phyloP scores from a whole-genome alignment of 2,797 vertebrate species.

The Tachyglossus aculeatus region DNA sequence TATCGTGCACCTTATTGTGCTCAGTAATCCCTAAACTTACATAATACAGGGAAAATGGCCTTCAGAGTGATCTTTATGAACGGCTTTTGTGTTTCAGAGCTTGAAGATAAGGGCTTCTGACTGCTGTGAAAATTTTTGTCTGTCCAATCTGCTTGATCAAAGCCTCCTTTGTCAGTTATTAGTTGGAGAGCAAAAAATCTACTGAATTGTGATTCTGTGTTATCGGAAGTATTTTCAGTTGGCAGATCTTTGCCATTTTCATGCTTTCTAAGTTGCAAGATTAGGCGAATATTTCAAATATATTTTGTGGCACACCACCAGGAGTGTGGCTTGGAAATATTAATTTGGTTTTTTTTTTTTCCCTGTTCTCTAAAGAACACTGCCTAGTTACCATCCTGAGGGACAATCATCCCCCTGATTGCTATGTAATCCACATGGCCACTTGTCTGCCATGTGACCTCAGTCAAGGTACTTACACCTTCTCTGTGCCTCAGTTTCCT shows the following conservation, averaged over 20 bases:
- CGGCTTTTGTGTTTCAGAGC: slow-evolving; percentile 67
- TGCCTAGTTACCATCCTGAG: too few relatives aligned
- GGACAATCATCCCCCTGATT: too few relatives aligned
- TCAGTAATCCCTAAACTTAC: slow-evolving; percentile 69
- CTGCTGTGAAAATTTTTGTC: slow-evolving; percentile 66
- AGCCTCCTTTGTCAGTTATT: slow-evolving; percentile 71
- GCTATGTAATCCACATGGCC: too few relatives aligned
- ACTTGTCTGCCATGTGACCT: slow-evolving; percentile 26
- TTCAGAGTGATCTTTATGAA: slow-evolving; percentile 71
- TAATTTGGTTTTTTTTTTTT: slow-evolving; percentile 12
- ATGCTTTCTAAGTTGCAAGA: slow-evolving; percentile 71
- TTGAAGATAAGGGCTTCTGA: slow-evolving; percentile 72
- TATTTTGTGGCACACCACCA: slow-evolving; percentile 34
- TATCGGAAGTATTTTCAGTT: slow-evolving; percentile 67
- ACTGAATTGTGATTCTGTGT: slow-evolving; percentile 63
- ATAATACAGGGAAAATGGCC: slow-evolving; percentile 66
- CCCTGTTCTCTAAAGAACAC: slow-evolving; percentile 36
- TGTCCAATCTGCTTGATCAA: slow-evolving; percentile 74
- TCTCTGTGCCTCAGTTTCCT: slow-evolving; percentile 36
- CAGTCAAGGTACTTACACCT: neutral
- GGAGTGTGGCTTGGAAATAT: slow-evolving; percentile 19
- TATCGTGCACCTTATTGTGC: slow-evolving; percentile 62
- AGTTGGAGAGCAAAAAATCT: slow-evolving; percentile 65
- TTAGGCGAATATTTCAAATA: slow-evolving; percentile 63
- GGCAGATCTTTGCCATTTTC: slow-evolving; percentile 68